Percentiles rank a stretch among this genome's conserved stretches.
These are phyloP conservation scores for Aphelenchoides avenae DNA, from an alignment of 1,140 invertebrate genomes.

Conservation along the genomic window DNA sequence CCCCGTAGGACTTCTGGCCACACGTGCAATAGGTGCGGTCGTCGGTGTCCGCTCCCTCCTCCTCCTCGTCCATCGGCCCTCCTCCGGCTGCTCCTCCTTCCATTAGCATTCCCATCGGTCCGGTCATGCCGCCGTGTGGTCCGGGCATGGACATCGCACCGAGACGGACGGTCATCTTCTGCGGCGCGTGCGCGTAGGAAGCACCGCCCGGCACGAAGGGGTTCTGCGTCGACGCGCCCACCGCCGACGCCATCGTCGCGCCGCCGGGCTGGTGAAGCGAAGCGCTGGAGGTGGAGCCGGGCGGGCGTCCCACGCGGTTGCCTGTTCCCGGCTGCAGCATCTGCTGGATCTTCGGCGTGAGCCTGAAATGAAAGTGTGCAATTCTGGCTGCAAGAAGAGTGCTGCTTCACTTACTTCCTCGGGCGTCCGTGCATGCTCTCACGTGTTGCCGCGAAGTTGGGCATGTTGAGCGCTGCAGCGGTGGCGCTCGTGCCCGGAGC, in stretches of 20 bases:
- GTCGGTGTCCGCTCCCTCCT: constrained; percentile 19
- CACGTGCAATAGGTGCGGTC: constrained; percentile 20
- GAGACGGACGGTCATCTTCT: too few relatives aligned
- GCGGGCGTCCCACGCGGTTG: constrained; percentile 9
- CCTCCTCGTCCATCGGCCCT: constrained; percentile 10
- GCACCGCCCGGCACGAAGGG: not conserved
- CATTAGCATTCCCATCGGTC: not conserved
- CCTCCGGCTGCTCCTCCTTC: not conserved
- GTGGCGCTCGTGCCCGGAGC: constrained; percentile 3
- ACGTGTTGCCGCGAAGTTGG: constrained; percentile 20
- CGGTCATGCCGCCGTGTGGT: too few relatives aligned
- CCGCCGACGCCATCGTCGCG: not conserved
- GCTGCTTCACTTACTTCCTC: constrained; percentile 8
- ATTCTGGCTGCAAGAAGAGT: not conserved
- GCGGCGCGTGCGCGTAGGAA: too few relatives aligned
- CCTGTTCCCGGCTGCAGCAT: constrained; percentile 27
- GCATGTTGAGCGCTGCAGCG: constrained; percentile 11
- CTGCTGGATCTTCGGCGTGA: constrained; percentile 26
- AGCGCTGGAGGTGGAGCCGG: not conserved
- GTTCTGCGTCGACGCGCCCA: constrained; percentile 1
- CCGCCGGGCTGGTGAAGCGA: not conserved
- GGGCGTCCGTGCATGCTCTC: constrained; percentile 18
- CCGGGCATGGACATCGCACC: too few relatives aligned
- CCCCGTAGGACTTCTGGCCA: constrained; percentile 20
- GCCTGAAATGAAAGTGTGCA: constrained; percentile 12